These are phyloP conservation scores for Akabosia matsudoensis DNA, from an alignment of 1,140 invertebrate genomes.

Conservation along the genomic window DNA sequence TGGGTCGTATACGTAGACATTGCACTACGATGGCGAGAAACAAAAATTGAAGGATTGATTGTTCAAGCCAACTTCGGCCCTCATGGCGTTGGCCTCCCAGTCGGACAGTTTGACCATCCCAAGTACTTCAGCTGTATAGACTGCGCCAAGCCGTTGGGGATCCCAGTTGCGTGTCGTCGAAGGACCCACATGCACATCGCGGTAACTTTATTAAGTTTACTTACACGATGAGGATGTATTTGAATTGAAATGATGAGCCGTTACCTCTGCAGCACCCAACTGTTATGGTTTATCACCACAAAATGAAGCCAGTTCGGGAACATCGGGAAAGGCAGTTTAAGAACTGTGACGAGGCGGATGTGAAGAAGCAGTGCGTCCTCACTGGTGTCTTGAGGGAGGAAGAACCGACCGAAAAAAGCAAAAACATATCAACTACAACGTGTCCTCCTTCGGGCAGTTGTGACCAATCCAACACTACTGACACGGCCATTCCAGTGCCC, in stretches of 20 bases:
- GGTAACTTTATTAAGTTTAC: neutral
- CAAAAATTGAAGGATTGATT: conserved; percentile 25
- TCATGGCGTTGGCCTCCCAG: conserved; percentile 17
- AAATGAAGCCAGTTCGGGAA: neutral
- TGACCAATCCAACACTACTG: no score
- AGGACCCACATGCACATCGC: neutral
- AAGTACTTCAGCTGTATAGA: neutral
- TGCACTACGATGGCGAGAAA: neutral
- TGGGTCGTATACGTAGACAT: no score
- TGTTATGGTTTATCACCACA: neutral
- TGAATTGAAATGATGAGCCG: no score
- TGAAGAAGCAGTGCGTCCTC: neutral
- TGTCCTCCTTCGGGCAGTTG: no score
- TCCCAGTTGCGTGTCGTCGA: neutral
- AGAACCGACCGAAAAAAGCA: no score
- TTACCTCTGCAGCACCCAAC: conserved; percentile 13
- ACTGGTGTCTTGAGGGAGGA: no score
- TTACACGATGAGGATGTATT: no score
- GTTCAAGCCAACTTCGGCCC: conserved; percentile 28
- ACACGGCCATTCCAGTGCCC: neutral
- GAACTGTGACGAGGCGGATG: neutral
- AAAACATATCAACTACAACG: no score
- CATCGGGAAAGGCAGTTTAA: neutral
- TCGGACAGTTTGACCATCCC: neutral
- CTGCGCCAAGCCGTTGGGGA: neutral